Evolutionary conservation across 2,797 vertebrate species (phyloP).

Genomic region (Limnodromus scolopaceus): DNA sequence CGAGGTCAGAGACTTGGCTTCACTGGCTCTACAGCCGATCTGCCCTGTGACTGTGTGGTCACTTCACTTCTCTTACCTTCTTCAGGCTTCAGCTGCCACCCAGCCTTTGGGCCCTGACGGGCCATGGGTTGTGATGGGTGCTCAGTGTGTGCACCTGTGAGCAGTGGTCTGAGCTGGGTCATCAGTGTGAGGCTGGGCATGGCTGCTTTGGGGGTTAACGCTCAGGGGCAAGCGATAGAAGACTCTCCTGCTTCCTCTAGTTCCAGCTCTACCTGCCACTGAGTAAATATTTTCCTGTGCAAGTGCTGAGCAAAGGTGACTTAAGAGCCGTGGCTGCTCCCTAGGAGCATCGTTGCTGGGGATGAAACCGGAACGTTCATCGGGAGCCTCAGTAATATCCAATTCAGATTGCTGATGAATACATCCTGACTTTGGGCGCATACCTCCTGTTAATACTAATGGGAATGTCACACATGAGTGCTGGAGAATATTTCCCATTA

Average conservation of each 20-base stretch:
- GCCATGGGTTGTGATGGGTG: accelerated
- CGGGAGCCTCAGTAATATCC: slow-evolving; percentile 24
- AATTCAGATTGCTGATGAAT: slow-evolving; percentile 56
- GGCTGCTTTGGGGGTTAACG: neutral
- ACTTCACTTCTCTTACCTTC: neutral
- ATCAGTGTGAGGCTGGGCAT: neutral
- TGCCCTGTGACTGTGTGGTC: neutral
- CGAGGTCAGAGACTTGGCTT: neutral
- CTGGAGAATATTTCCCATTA: slow-evolving; percentile 70
- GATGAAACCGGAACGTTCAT: neutral
- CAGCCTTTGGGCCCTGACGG: accelerated
- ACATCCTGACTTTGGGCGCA: slow-evolving; percentile 51
- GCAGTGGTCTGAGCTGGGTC: neutral
- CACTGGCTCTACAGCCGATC: neutral
- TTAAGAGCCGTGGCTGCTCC: neutral
- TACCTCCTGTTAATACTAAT: slow-evolving; percentile 67
- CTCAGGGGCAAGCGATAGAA: neutral
- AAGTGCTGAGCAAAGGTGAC: neutral
- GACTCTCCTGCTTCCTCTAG: neutral
- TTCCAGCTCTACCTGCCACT: neutral
- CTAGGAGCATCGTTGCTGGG: neutral
- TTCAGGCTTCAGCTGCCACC: neutral
- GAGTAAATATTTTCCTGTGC: neutral
- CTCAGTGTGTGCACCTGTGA: neutral
- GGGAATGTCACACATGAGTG: slow-evolving; percentile 64